These are phyloP conservation scores for Trematomus loennbergii DNA, from an alignment of 2,113 vertebrate genomes.

Conservation along the genomic window DNA sequence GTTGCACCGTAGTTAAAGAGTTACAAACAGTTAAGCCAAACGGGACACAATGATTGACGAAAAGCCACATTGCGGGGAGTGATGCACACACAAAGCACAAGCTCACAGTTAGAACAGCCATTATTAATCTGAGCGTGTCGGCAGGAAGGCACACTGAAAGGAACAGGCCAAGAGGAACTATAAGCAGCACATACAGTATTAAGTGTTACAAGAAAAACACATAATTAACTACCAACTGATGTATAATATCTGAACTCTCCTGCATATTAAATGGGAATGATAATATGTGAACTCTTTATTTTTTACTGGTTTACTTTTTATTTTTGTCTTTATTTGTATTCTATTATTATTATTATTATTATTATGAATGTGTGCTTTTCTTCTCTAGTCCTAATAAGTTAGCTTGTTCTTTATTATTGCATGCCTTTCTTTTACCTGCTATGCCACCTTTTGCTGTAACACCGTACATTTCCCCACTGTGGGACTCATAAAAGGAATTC, in stretches of 20 bases:
- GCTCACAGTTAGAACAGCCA: conserved; percentile 88
- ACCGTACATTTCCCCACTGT: no score
- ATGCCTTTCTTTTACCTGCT: no score
- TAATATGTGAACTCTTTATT: conserved; percentile 12
- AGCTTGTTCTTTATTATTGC: no score
- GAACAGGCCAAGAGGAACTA: conserved; percentile 6
- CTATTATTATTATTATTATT: no score
- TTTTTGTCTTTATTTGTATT: no score
- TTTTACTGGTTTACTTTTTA: background rate
- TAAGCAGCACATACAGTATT: conserved; percentile 20
- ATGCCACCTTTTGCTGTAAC: no score
- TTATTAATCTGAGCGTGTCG: conserved; percentile 88
- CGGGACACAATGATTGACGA: conserved; percentile 87
- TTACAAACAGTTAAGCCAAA: conserved; percentile 72
- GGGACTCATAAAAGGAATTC: no score
- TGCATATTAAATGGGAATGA: background rate
- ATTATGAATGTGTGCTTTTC: no score
- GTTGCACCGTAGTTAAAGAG: conserved; percentile 87
- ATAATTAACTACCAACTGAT: conserved; percentile 14
- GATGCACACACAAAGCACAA: conserved; percentile 84
- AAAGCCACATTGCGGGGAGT: conserved; percentile 84
- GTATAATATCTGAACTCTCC: conserved; percentile 8
- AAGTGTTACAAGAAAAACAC: conserved; percentile 31
- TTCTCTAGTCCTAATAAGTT: no score
- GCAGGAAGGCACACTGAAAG: conserved; percentile 86